Evolutionary conservation across 2,113 vertebrate genomes (phyloP).

Genomic region (Ochotona princeps): DNA sequence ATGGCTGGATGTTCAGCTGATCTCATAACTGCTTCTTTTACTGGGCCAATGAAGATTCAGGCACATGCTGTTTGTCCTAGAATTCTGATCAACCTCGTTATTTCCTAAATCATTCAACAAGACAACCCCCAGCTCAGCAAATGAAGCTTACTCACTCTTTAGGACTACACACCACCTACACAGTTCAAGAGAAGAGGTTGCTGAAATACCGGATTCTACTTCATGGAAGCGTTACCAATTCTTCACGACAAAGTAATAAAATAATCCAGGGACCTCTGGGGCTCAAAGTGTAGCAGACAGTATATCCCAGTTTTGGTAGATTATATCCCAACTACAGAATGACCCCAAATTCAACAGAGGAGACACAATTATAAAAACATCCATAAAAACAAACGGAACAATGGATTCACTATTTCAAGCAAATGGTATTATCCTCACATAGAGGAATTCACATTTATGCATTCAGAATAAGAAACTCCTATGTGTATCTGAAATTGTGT

Average conservation of each 20-base stretch:
- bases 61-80: neutral
- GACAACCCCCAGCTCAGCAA: neutral
- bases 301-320: neutral
- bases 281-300: neutral
- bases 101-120: neutral
- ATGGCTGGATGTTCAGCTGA: neutral
- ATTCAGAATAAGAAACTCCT: neutral
- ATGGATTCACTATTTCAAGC: neutral
- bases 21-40: neutral
- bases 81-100: neutral
- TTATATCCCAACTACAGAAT: neutral
- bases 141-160: neutral
- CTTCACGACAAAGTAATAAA: slow-evolving; percentile 21
- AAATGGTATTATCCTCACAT: neutral
- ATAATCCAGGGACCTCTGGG: neutral
- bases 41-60: neutral
- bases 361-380: neutral
- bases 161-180: neutral
- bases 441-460: neutral
- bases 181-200: neutral
- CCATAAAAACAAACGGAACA: neutral
- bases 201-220: neutral
- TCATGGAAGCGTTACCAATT: neutral
- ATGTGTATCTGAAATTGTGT: neutral
- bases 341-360: neutral